Evolutionary conservation across 1,140 invertebrate genomes (phyloP).

Genomic region (Choristoneura fumiferana): DNA sequence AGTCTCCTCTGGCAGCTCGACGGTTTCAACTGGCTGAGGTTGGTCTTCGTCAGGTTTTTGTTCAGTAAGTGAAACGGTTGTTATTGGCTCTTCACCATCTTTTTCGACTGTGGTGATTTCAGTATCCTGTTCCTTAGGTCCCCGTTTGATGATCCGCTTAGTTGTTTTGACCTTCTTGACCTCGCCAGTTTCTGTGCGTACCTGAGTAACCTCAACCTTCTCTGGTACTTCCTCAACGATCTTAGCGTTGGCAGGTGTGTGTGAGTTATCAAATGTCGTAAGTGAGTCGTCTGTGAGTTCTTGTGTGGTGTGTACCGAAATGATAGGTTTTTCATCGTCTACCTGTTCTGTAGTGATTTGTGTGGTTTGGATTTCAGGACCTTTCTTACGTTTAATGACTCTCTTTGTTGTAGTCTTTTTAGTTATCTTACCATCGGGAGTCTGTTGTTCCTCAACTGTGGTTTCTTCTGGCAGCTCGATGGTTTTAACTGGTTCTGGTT

Average conservation of each 20-base stretch:
- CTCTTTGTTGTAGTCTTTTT: conserved; percentile 57
- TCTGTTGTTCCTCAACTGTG: conserved; percentile 34
- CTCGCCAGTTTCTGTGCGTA: conserved; percentile 7
- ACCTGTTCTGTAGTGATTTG: conserved; percentile 46
- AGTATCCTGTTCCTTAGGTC: conserved; percentile 31
- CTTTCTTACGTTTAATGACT: conserved; percentile 49
- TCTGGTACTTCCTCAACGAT: conserved; percentile 28
- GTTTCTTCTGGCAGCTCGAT: conserved; percentile 20
- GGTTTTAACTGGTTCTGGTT: conserved; percentile 23
- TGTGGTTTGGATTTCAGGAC: conserved; percentile 38
- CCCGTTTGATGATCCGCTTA: conserved; percentile 16
- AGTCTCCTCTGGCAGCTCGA: conserved; percentile 29
- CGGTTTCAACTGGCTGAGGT: conserved; percentile 28
- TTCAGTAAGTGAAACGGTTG: conserved; percentile 50
- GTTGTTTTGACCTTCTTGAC: conserved; percentile 14
- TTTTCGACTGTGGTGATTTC: conserved; percentile 26
- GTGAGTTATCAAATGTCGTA: background rate
- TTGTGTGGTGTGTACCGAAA: conserved; percentile 32
- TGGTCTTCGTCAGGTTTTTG: conserved; percentile 20
- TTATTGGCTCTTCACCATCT: conserved; percentile 44
- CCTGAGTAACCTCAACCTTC: conserved; percentile 45
- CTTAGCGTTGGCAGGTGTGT: background rate
- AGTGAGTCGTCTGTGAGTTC: conserved; percentile 30
- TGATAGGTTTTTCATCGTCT: conserved; percentile 31
- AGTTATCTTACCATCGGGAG: conserved; percentile 45